Base-by-base conservation (phyloP, 2,797 vertebrate species). In the Pagetopsis macropterus region DNA sequence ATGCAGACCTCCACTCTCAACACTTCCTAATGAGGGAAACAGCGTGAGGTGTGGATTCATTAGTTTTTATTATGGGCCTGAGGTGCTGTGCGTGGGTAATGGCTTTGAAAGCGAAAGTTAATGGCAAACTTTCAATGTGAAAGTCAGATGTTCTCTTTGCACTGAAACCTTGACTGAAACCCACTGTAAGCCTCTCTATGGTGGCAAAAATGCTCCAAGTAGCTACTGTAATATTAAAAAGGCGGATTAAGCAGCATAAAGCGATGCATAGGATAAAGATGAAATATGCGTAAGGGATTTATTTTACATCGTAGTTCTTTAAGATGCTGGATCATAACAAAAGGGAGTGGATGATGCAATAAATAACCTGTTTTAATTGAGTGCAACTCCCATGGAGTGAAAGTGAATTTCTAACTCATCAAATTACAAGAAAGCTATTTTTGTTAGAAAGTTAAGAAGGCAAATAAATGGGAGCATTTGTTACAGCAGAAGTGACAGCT, bases 401-500 rank as follows among this genome's bases (percentile, higher is more conserved):
- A 37, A 4, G 43, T 41, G n/a, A 23, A 46, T 58, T 60, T 55
- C 40, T 56, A 6, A 23, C 31, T 75, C 56, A 43, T n/a, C 52
- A 43, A 54, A 48, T 21, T 51, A 58, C 3, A 72, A 51, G 59
- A 67, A 49, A 72, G 62, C 44, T 55, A 23, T 63, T 55, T 63
- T 52, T 59, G 75, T 21, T 12, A 27, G 17, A 72, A 41, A 70
- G 19, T 5, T 54, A 27, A 46, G 9, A 66, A 49, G 14, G 11
- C 33, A 50, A 64, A 65, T 41, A 67, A 65, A 40, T 10, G 33
- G 33, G 62, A 41, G 43, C 21, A 49, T 59, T 79, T 3, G 1
- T 17, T 43, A 69, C 68, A 67, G 67, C 64, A 62, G 65, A 55
- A 43, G 73, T 56, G 84, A 85, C 89, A 92, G 88, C 88, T 87